Percentiles rank a stretch among this genome's conserved stretches.
phyloP scores from a whole-genome alignment of 2,888 invertebrate species.

The Pherbina coryleti region DNA sequence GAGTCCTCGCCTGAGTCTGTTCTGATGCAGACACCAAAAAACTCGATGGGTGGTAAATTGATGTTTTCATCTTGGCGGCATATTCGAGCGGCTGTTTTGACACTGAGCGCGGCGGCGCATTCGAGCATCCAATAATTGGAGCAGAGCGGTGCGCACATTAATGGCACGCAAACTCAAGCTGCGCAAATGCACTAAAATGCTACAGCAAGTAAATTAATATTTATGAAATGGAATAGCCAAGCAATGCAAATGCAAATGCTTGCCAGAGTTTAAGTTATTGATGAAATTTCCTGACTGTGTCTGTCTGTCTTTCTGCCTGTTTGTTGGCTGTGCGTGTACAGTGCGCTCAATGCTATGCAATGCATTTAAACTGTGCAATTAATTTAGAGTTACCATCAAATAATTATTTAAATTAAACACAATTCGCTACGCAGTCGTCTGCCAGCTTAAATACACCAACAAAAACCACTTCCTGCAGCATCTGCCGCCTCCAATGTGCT shows the following conservation, averaged over 20 bases:
- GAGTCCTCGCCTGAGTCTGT: not conserved
- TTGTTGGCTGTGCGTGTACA: too few species aligned
- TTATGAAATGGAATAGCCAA: not conserved
- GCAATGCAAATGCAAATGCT: not conserved
- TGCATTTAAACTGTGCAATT: not conserved
- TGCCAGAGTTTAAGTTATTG: not conserved
- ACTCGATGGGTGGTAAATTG: conserved; percentile 34
- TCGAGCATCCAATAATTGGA: conserved; percentile 57
- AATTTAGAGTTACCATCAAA: too few species aligned
- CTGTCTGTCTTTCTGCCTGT: too few species aligned
- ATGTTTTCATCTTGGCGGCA: conserved; percentile 41
- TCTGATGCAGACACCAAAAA: conserved; percentile 6
- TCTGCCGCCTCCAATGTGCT: not conserved
- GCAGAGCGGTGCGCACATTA: conserved; percentile 63
- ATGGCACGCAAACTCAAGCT: conserved; percentile 57
- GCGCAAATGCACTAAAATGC: conserved; percentile 29
- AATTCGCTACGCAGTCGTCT: not conserved
- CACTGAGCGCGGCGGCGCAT: conserved; percentile 30
- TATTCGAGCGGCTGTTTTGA: conserved; percentile 41
- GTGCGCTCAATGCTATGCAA: not conserved
- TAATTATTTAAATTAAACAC: too few species aligned
- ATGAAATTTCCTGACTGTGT: not conserved
- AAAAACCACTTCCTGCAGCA: not conserved
- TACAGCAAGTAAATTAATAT: conserved; percentile 2
- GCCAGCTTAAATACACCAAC: not conserved